These are phyloP conservation scores for Simalia tracyae DNA, from an alignment of 2,797 vertebrate genomes.

Conservation along the genomic window DNA sequence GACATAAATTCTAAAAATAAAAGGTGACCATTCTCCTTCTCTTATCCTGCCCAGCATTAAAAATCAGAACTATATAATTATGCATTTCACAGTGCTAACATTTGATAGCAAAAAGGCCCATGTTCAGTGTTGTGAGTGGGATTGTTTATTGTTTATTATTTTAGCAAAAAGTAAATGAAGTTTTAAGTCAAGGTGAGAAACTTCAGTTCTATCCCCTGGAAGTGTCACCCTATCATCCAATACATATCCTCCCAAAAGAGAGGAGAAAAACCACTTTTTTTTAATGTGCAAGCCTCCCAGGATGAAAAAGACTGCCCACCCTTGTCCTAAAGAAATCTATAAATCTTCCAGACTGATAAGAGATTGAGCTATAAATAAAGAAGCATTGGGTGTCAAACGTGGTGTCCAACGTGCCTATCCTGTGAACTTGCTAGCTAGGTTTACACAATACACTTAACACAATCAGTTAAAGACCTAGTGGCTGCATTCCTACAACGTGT, in stretches of 20 bases:
- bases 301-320: neutral
- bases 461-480: neutral
- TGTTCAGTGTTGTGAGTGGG: neutral
- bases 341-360: neutral
- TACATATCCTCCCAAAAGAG: neutral
- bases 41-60: neutral
- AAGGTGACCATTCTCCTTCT: neutral
- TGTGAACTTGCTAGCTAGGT: neutral
- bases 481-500: neutral
- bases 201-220: neutral
- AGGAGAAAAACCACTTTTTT: neutral
- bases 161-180: neutral
- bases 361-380: neutral
- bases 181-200: neutral
- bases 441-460: neutral
- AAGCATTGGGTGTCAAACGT: neutral
- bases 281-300: neutral
- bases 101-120: neutral
- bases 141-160: neutral
- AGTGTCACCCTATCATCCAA: neutral
- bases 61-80: neutral
- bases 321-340: neutral
- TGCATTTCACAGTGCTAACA: neutral
- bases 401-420: neutral
- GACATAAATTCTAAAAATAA: constrained; percentile 12